Percentiles rank a stretch among this genome's conserved stretches.
Conservation (phyloP, 2,888 invertebrate genomes). For the Cerastoderma edule region DNA sequence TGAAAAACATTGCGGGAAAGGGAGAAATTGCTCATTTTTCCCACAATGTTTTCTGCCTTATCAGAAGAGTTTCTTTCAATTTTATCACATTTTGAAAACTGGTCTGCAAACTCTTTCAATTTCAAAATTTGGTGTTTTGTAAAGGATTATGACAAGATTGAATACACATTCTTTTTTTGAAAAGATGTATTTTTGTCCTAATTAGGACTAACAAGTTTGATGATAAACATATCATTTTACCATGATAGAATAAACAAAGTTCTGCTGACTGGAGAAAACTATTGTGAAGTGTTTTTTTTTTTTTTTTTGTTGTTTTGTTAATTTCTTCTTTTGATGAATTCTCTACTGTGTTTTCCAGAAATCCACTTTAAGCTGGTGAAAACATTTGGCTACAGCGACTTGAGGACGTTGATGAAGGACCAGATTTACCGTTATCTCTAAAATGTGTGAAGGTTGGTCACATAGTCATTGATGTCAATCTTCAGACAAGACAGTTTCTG, state of each 20-base stretch:
- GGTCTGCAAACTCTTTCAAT: no score
- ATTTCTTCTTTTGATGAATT: background rate
- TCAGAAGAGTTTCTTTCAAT: no score
- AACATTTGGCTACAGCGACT: slow-evolving; percentile 51
- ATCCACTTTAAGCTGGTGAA: slow-evolving; percentile 45
- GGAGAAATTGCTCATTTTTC: no score
- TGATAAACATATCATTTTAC: background rate
- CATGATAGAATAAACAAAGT: background rate
- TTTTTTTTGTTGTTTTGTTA: background rate
- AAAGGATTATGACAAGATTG: no score
- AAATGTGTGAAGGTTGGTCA: no score
- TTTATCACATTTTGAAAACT: no score
- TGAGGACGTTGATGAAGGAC: slow-evolving; percentile 51
- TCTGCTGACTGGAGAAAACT: background rate
- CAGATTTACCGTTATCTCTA: slow-evolving; percentile 25
- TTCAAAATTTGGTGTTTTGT: no score
- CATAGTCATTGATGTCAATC: no score
- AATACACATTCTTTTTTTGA: no score
- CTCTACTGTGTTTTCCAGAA: slow-evolving; percentile 36
- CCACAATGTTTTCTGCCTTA: no score
- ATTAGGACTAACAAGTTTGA: background rate
- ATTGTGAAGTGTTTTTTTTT: background rate
- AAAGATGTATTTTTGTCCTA: background rate
- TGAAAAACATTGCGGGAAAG: no score
- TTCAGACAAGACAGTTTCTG: no score